Base-by-base conservation (phyloP, 2,888 invertebrate species). In the Orgyia antiqua region DNA sequence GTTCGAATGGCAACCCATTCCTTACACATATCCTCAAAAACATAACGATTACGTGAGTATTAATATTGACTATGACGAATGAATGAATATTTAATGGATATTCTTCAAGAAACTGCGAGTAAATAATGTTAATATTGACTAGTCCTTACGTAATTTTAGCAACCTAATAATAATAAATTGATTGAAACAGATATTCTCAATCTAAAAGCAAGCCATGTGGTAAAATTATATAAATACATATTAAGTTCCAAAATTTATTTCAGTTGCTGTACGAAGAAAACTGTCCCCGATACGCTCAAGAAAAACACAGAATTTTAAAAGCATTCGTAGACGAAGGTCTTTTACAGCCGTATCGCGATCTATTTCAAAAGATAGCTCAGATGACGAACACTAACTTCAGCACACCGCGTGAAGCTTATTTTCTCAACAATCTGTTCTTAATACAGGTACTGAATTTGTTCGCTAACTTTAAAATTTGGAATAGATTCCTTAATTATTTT, bases 1-100 rank as follows among this genome's bases (percentile, higher is more conserved):
- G 30, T 32, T 92, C 76, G 87, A 51, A 31, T 84, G 84, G 84
- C 90, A 91, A 55, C 92, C 92, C 0, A 88, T 92, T 33, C 91
- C 92, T 4, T 87, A 87, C 41, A 73, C 67, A 1, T 87, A 84
- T 49, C 79, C 84, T 18, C 54, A 70, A 8, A 56, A 53, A 27
- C 51, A 68, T 10, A 58, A 76, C 24, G 87, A 87, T 42, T 83
- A 65, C 60, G 87, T 87, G 50, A 69, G 77, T 64, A 21, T 10
- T n/a, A n/a, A n/a, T n/a, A n/a, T 12, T 17, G 4, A 6, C 8
- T 12, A 24, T 17, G n/a, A n/a, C n/a, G n/a, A n/a, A n/a, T n/a
- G n/a, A n/a, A 17, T 17, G 17, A 17, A 17, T 17, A 17, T 17
- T 17, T 17, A 17, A 17, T 4, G n/a, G n/a, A n/a, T n/a, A n/a